Evolutionary conservation across 2,113 vertebrate species (phyloP).

Genomic region (Callorhinus ursinus): DNA sequence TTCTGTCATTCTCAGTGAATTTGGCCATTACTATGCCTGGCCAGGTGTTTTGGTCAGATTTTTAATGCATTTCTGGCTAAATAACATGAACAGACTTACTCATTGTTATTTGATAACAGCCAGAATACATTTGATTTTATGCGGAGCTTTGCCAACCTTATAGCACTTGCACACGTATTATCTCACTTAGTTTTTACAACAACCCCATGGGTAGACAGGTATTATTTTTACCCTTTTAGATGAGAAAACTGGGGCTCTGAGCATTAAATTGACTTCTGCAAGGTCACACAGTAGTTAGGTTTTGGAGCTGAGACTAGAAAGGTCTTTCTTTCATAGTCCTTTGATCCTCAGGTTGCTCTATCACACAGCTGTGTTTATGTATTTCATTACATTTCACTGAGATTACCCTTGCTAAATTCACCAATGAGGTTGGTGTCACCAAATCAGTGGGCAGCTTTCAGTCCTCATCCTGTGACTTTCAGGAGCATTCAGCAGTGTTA

Average conservation of each 20-base stretch:
- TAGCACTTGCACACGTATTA: neutral
- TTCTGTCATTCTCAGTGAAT: conserved; percentile 16
- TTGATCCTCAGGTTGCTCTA: neutral
- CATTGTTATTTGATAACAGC: neutral
- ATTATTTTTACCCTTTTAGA: neutral
- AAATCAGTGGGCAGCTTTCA: neutral
- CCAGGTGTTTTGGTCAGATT: neutral
- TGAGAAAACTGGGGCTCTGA: neutral
- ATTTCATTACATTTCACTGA: neutral
- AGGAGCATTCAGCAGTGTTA: neutral
- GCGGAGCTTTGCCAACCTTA: neutral
- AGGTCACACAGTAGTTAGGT: neutral
- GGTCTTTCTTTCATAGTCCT: neutral
- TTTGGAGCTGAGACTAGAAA: neutral
- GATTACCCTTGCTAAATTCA: neutral
- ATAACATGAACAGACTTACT: neutral
- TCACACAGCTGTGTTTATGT: neutral
- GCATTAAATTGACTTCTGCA: neutral
- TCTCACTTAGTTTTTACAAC: neutral
- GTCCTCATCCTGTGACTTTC: neutral
- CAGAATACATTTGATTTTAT: neutral
- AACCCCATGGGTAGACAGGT: neutral
- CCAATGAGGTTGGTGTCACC: neutral
- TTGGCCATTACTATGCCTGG: neutral
- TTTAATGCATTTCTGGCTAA: neutral